Percentiles rank a stretch among this genome's conserved stretches.
These are phyloP conservation scores for Karalla daura DNA, from an alignment of 2,797 vertebrate species.

Conservation along the genomic window DNA sequence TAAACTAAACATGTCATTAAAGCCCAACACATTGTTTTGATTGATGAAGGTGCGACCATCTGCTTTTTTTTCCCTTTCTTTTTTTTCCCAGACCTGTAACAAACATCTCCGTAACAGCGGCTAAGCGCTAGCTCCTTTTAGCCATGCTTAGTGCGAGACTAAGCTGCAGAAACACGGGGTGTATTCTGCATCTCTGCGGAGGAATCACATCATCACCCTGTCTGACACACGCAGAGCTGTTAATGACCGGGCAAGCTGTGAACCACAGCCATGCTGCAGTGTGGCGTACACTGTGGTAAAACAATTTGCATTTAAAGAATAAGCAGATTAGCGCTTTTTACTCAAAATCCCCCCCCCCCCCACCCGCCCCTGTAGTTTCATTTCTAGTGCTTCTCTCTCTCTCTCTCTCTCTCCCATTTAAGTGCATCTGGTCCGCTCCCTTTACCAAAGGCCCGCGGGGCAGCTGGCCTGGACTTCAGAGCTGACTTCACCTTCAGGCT, in stretches of 20 bases:
- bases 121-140: neutral
- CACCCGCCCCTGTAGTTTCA: conserved; percentile 8
- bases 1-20: no score
- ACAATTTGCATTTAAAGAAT: conserved; percentile 46
- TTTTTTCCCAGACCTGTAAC: no score
- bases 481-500: conserved; percentile 43
- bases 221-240: conserved; percentile 62
- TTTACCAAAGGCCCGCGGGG: conserved; percentile 3
- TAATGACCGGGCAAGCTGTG: conserved; percentile 66
- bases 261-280: conserved; percentile 43
- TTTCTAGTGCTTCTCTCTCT: conserved; percentile 2
- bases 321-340: conserved; percentile 38
- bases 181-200: conserved; percentile 30
- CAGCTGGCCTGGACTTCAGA: conserved; percentile 35
- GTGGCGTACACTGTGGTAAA: conserved; percentile 41
- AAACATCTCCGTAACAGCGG: no score
- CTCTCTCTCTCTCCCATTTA: no score
- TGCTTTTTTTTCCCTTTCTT: no score
- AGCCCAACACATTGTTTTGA: no score
- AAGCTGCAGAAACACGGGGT: conserved; percentile 8
- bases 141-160: neutral
- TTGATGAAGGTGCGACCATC: no score
- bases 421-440: conserved; percentile 35
- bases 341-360: conserved; percentile 10
- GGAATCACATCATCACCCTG: conserved; percentile 40